Base-by-base conservation (phyloP, 2,113 vertebrate species). In the Phalacrocorax carbo region DNA sequence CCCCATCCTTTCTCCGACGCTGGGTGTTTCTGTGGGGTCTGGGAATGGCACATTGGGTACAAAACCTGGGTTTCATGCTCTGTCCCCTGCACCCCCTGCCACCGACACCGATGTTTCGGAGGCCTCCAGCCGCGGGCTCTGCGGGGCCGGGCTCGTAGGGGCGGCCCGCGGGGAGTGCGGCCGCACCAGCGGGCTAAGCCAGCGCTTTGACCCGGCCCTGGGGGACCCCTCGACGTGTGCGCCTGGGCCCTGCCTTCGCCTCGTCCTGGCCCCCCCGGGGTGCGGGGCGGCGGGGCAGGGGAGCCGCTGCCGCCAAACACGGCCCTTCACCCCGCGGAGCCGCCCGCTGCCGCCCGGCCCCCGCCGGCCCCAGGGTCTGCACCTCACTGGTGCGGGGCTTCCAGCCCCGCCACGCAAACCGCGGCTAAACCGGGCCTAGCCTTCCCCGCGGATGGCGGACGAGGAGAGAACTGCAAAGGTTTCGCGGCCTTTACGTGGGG, bases 1-100 rank as follows among this genome's bases (percentile, higher is more conserved):
- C 40, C 21, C 11, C 2, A 1, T 52, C 25, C 29, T 46, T 44
- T 13, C 44, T 58, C 20, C 8, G 5, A 5, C 0, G 6, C 30
- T 2, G 48, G 9, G 2, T 58, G 12, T 75, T 80, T 49, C 58
- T 14, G 32, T 2, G 38, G 40, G 30, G 0, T 22, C 20, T 51
- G 15, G 52, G 18, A 46, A 61, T 0, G 18, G 34, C 40, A 4
- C 51, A 9, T 6, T 3, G 29, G 2, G 2, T 21, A 20, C 17
- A 57, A 81, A 91, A 2, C 6, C 19, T 3, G 26, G 3, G 4
- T 58, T 54, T 77, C 32, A 0, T 17, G 42, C 18, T 7, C 9
- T 68, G 66, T 11, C 34, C 3, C 11, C 75, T 26, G 32, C 19
- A 2, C 10, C 17, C 4, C 16, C 16, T 8, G 7, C 20, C 20